Percentiles rank a stretch among this genome's conserved stretches.
These are phyloP conservation scores for Spodoptera littoralis DNA, from an alignment of 2,888 invertebrate genomes.

Conservation along the genomic window DNA sequence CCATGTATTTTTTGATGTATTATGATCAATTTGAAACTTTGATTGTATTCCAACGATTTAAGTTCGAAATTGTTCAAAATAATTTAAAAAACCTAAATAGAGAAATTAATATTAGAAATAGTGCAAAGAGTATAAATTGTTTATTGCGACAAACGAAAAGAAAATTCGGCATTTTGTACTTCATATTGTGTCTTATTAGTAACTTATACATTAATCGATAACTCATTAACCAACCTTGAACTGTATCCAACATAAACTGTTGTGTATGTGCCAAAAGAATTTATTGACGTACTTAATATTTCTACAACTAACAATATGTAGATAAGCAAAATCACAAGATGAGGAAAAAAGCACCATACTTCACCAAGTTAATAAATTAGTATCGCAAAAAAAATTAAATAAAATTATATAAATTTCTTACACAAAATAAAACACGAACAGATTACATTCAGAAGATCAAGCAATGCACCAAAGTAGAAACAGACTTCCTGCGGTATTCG, in stretches of 20 bases:
- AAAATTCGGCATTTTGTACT: too few species aligned
- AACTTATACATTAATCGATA: background rate
- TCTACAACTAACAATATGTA: background rate
- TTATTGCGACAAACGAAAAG: too few species aligned
- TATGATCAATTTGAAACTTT: slow-evolving; percentile 45
- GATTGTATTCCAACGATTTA: slow-evolving; percentile 22
- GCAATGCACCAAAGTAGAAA: slow-evolving; percentile 35
- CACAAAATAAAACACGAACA: background rate
- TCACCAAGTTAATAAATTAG: too few species aligned
- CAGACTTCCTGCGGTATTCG: slow-evolving; percentile 53
- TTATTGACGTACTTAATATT: slow-evolving; percentile 6
- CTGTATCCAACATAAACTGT: slow-evolving; percentile 33
- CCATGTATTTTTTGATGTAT: slow-evolving; percentile 52
- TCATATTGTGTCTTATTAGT: too few species aligned
- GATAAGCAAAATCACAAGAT: background rate
- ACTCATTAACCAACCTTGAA: slow-evolving; percentile 24
- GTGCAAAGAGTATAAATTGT: too few species aligned
- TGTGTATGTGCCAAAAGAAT: slow-evolving; percentile 43
- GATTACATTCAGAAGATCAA: slow-evolving; percentile 27
- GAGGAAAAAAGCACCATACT: too few species aligned
- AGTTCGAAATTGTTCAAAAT: slow-evolving; percentile 13
- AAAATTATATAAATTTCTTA: too few species aligned
- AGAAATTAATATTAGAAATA: too few species aligned
- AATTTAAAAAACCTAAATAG: too few species aligned
- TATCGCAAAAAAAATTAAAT: too few species aligned